A percentile compares a stretch with the other conserved stretches of the same genome.
Conservation (phyloP, 2,113 vertebrate genomes). For the Muscicapa adusta region DNA sequence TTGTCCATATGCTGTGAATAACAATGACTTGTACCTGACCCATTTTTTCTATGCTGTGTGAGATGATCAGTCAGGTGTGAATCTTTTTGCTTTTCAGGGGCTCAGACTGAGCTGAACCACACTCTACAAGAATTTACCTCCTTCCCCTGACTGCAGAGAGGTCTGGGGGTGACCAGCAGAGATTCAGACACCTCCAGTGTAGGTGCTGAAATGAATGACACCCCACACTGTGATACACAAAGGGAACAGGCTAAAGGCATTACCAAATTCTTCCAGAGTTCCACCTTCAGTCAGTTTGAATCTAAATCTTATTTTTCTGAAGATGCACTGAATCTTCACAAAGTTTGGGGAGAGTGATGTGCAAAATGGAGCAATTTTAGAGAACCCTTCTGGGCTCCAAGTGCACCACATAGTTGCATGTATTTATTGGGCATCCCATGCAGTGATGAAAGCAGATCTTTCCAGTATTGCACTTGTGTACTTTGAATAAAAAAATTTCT, state of each 20-base stretch:
- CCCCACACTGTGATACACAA: not conserved
- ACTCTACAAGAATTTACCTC: not conserved
- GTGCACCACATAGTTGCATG: not conserved
- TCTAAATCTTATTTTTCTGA: not conserved
- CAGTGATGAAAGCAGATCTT: not conserved
- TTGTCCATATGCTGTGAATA: not conserved
- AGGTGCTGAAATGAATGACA: not conserved
- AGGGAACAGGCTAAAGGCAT: not conserved
- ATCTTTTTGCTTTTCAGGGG: not conserved
- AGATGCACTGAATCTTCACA: accelerated
- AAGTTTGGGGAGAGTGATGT: not conserved
- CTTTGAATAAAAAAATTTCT: not conserved
- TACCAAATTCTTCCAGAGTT: not conserved
- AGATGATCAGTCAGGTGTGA: not conserved
- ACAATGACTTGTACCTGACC: not conserved
- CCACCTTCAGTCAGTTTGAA: not conserved
- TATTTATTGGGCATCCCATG: not conserved
- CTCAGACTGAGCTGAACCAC: not conserved
- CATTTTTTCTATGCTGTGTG: not conserved
- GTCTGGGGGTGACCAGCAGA: not conserved
- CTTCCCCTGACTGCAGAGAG: not conserved
- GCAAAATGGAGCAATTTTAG: not conserved
- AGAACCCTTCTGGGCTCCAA: not conserved
- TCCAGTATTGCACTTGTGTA: not conserved
- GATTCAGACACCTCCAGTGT: not conserved